Evolutionary conservation across 1,140 invertebrate species (phyloP), one percentile per base, ranked within the genome.

Genomic region (Drosophila athabasca): DNA sequence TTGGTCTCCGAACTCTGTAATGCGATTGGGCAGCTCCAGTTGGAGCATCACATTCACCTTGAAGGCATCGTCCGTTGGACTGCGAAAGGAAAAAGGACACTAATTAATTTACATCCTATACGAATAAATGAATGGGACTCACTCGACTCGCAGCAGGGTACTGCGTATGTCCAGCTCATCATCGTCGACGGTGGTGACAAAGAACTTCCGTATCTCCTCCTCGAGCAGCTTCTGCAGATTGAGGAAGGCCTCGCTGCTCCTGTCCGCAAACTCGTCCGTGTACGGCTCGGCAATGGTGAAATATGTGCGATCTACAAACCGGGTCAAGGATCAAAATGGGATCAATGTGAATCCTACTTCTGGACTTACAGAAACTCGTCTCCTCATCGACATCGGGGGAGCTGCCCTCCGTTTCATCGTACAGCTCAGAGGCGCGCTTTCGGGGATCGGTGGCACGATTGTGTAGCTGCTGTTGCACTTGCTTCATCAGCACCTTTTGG

Each of bases 211-310:
- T 24, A 91, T 39, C 0, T 64, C 77, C 0, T 46, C 50, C 15
- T 71, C 55, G n/a, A 91, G 55, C 17, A 66, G 49, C 8, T 62
- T 69, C 26, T 75, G 50, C n/a, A 91, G 52, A 4, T 45, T 26
- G 2, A 8, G 35, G 35, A 83, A 91, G 2, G 64, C 31, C 0
- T 39, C 6, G 58, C 75, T 83, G 0, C 19, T n/a, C 3, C 46
- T 53, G 48, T 81, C 53, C 2, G 13, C 11, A 22, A 60, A 84
- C 0, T 62, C 67, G 2, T 48, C 52, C 3, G 11, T 15, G 44
- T 78, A 91, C 0, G 90, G 85, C 68, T 91, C 90, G 11, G 35
- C 45, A 0, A 91, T 50, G n/a, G 67, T 76, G 41, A 88, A 83
- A 29, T 46, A 51, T 3, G 76, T 70, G 31, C 76, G 84, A 55